Base-by-base conservation (phyloP, 2,797 vertebrate species). In the Danionella dracula region DNA sequence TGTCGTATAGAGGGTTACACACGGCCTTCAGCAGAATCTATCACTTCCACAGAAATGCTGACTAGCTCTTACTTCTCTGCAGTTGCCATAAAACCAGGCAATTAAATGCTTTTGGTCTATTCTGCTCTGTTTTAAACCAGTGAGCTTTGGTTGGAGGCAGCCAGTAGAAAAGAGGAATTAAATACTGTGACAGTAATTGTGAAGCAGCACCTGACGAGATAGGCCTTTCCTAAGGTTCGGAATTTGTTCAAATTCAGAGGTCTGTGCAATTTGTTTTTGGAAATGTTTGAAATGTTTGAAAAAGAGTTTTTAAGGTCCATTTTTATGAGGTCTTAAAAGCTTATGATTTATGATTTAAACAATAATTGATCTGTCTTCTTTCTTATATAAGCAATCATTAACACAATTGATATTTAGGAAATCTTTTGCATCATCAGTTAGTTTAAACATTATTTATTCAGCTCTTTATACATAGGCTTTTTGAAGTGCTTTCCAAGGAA, bases 11-110 rank as follows among this genome's bases (percentile, higher is more conserved):
- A n/a, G n/a, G n/a, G n/a, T n/a, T n/a, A 44, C 59, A 42, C 32
- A 57, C 46, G 10, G 61, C 54, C 68, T 72, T 78, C 73, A 76
- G 76, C 72, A 72, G 78, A 76, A 80, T 82, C 74, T 58, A 78
- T 81, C 78, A 76, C 73, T 57, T 74, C 57, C 75, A 79, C 79
- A 80, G 81, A 72, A 82, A 65, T 77, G 81, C 81, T 80, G 79
- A 82, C 72, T 75, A 49, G 72, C 63, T 75, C 67, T 74, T 72
- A 68, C 70, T 71, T 70, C 53, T 60, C 75, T 51, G 58, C 68
- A 72, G 70, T 54, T 63, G 71, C 73, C 59, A 81, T 82, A 79
- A 82, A 80, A 76, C 51, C 62, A 37, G 50, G 78, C 68, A 77
- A 81, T 82, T 80, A 80, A 79, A 79, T 41, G 48, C 78, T 68